phyloP scores from a whole-genome alignment of 2,113 vertebrate species.

The Sylvia atricapilla region DNA sequence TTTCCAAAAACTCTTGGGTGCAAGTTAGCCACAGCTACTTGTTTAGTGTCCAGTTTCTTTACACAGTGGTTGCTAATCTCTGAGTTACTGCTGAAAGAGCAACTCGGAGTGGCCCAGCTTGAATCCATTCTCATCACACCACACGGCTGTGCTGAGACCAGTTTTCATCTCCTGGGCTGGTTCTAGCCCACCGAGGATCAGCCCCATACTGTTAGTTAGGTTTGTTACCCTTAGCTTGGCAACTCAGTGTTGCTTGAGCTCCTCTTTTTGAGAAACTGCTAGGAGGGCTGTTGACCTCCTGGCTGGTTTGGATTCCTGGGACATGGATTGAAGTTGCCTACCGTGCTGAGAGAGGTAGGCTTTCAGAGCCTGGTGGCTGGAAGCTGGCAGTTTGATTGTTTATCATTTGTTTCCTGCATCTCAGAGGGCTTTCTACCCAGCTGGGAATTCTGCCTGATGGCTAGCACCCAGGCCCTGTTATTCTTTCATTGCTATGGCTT shows the following conservation, averaged over 20 bases:
- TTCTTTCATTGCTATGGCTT: background rate
- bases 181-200: background rate
- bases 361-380: background rate
- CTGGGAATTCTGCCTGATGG: background rate
- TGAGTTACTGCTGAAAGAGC: background rate
- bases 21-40: background rate
- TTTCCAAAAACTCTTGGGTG: background rate
- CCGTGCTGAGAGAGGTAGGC: background rate
- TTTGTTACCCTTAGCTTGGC: background rate
- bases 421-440: background rate
- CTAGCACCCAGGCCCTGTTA: background rate
- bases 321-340: background rate
- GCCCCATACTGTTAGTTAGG: accelerated
- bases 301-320: background rate
- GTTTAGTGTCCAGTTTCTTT: background rate
- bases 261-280: background rate
- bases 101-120: background rate
- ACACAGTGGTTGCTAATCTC: accelerated
- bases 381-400: background rate
- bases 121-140: accelerated
- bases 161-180: background rate
- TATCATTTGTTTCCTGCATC: background rate
- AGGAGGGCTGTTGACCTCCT: background rate
- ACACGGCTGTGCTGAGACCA: accelerated
- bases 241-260: background rate